A percentile compares a stretch with the other conserved stretches of the same genome.
Conservation (phyloP, 2,888 invertebrate genomes). For the Trachelus troglodyta region DNA sequence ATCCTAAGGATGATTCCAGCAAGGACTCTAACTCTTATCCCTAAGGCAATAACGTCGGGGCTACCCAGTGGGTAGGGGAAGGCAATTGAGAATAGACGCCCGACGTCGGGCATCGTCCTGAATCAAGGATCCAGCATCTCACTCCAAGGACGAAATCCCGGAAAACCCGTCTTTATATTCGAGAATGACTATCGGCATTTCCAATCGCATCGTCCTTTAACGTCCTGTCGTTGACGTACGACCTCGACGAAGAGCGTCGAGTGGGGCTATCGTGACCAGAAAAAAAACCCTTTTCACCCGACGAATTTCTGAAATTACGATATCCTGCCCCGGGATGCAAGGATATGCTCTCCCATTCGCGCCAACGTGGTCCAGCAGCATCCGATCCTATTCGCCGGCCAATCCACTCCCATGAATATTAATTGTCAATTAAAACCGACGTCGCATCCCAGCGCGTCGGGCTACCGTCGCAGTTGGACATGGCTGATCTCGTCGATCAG, state of each 20-base stretch:
- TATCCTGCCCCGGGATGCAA: not conserved
- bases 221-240: not conserved
- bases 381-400: not conserved
- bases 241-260: not conserved
- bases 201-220: not conserved
- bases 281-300: not conserved
- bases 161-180: not conserved
- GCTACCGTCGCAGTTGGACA: not conserved
- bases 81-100: not conserved
- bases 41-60: not conserved
- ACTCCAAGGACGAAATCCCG: not conserved
- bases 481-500: not conserved
- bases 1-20: not conserved
- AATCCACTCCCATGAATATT: conserved; percentile 17
- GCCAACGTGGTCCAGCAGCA: not conserved
- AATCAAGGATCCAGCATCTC: not conserved
- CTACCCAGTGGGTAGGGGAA: not conserved
- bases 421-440: conserved; percentile 19
- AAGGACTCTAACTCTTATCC: not conserved
- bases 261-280: not conserved
- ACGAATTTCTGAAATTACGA: not conserved
- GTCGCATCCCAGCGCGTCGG: not conserved
- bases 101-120: not conserved
- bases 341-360: not conserved
- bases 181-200: not conserved